These are phyloP conservation scores for Hypomesus transpacificus DNA, from an alignment of 2,113 vertebrate genomes.

Conservation along the genomic window DNA sequence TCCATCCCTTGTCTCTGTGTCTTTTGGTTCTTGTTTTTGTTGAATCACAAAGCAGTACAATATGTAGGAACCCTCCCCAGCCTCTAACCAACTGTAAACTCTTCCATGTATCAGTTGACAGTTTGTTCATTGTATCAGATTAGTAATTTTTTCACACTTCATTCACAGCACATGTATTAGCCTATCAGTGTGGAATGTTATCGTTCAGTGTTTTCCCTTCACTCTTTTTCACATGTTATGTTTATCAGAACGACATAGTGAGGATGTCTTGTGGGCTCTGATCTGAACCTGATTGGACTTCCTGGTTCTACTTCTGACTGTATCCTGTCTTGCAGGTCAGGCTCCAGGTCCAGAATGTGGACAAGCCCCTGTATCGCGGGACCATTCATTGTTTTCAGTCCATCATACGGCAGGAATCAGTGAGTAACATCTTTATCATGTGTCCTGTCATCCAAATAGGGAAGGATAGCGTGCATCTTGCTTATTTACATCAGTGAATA, in stretches of 20 bases:
- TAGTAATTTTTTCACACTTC: not conserved
- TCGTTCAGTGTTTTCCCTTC: not conserved
- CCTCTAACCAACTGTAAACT: not conserved
- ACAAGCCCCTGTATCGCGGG: constrained; percentile 89
- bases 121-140: not conserved
- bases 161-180: not conserved
- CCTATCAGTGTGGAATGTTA: not conserved
- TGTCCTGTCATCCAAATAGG: not conserved
- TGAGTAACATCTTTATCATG: constrained; percentile 65
- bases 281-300: not conserved
- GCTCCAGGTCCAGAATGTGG: constrained; percentile 89
- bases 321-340: constrained; percentile 79
- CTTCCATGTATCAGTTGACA: constrained; percentile 21
- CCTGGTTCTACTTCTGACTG: not conserved
- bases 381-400: constrained; percentile 94
- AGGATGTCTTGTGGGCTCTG: not conserved
- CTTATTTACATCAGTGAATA: no score
- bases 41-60: constrained; percentile 30
- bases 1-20: constrained; percentile 68
- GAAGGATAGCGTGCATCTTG: no score
- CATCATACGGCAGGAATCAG: constrained; percentile 91
- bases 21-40: constrained; percentile 66
- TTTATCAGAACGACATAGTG: not conserved
- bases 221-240: not conserved
- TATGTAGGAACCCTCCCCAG: constrained; percentile 24